phyloP scores from a whole-genome alignment of 2,888 invertebrate genomes.

The Agonopterix heracliana region DNA sequence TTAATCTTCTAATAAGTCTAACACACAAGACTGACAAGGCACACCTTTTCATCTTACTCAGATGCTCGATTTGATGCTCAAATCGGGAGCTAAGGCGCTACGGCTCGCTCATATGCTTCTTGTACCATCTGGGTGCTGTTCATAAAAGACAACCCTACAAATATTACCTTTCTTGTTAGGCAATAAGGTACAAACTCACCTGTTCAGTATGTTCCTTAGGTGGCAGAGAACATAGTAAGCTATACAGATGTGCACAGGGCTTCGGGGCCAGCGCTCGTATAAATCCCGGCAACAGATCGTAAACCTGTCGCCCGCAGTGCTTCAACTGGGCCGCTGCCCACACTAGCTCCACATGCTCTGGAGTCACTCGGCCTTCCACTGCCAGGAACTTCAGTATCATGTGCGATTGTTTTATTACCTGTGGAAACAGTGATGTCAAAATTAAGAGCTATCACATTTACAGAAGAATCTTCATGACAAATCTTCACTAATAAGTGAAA shows the following conservation, averaged over 20 bases:
- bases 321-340: slow-evolving; percentile 97
- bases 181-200: slow-evolving; percentile 45
- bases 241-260: slow-evolving; percentile 92
- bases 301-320: slow-evolving; percentile 95
- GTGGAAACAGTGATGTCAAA: slow-evolving; percentile 17
- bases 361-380: slow-evolving; percentile 92
- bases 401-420: slow-evolving; percentile 96
- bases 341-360: slow-evolving; percentile 93
- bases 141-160: no score
- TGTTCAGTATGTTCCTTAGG: slow-evolving; percentile 95
- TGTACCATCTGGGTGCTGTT: no score
- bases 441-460: background rate
- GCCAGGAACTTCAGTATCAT: slow-evolving; percentile 94
- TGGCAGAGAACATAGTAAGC: slow-evolving; percentile 89
- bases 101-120: no score
- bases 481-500: no score
- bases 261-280: slow-evolving; percentile 93
- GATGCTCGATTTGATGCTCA: no score
- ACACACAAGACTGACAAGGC: no score
- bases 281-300: slow-evolving; percentile 91
- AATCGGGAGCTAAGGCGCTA: no score
- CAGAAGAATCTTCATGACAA: no score
- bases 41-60: no score
- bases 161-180: no score
- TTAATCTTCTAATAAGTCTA: no score